A percentile compares a stretch with the other conserved stretches of the same genome.
phyloP scores from a whole-genome alignment of 1,140 invertebrate species.

The Cydia pomonella region DNA sequence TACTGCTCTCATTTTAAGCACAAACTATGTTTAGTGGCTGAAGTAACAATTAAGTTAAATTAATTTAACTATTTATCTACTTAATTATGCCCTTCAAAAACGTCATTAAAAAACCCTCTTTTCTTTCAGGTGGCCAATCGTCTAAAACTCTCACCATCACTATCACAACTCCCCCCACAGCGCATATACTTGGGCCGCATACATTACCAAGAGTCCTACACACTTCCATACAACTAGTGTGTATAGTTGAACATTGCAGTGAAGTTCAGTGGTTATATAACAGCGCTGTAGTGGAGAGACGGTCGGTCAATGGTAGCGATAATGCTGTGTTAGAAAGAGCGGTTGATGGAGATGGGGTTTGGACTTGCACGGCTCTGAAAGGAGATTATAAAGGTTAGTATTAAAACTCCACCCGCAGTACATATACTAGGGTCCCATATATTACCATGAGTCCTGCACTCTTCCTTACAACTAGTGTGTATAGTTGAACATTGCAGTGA shows the following conservation, averaged over 20 bases:
- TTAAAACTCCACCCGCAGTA: conserved; percentile 47
- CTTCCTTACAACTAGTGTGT: conserved; percentile 54
- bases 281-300: conserved; percentile 38
- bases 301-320: conserved; percentile 44
- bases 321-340: conserved; percentile 52
- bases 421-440: conserved; percentile 63
- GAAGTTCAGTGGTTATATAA: conserved; percentile 53
- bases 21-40: too few relatives aligned
- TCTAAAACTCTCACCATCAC: conserved; percentile 52
- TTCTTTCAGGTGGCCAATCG: conserved; percentile 52
- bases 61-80: too few relatives aligned
- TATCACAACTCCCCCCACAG: conserved; percentile 50
- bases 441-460: conserved; percentile 46
- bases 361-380: conserved; percentile 58
- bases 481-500: conserved; percentile 53
- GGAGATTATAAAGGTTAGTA: conserved; percentile 48
- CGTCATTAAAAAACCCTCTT: too few relatives aligned
- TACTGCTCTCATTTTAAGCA: too few relatives aligned
- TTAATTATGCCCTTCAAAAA: too few relatives aligned
- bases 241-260: conserved; percentile 56
- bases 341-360: conserved; percentile 53
- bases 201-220: conserved; percentile 46
- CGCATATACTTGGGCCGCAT: conserved; percentile 63
- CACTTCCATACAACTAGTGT: conserved; percentile 51
- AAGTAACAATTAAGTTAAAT: too few relatives aligned